Base-by-base conservation (phyloP, 2,888 invertebrate genomes). In the Drosophila buzzatii region DNA sequence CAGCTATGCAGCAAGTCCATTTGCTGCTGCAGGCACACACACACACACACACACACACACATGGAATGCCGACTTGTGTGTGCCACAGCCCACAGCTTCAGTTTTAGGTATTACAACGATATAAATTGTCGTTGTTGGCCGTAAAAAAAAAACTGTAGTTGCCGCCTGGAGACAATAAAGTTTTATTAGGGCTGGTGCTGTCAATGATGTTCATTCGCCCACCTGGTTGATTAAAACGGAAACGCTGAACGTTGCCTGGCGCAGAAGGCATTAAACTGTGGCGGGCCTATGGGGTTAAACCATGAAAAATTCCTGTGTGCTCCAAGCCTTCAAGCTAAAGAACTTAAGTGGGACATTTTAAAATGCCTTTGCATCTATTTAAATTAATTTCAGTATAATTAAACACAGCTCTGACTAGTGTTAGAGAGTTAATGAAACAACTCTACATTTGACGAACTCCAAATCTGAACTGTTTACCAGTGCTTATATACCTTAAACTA, bases 121-220 rank as follows among this genome's bases (percentile, higher is more conserved):
- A 59, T 65, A 80, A 65, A 75, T 70, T 60, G 57, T 41, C 42
- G 80, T 37, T 62, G 64, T 4, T 49, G 44, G 31, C n/a, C 49
- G 37, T 41, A 12, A 23, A 56, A 66, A 61, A 63, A 67, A 58
- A 51, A 18, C 44, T 51, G 23, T 49, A 23, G 72, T 23, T 20
- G 23, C 20, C n/a, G 35, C 35, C 35, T 5, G 58, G 31, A 14
- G 18, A 39, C 61, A 77, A 72, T 77, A 77, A 81, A 81, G 55
- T 77, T 81, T 76, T 76, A 77, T 77, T 77, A 64, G 64, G 72
- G 60, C 61, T 59, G 47, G 37, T 52, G 23, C 65, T 69, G 82
- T 69, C 78, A 68, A 59, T 73, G 65, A 62, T 76, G 63, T 63
- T 37, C 35, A 47, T 60, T 37, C 35, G 52, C 47, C 57, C 14